Percentiles rank a stretch among this genome's conserved stretches.
phyloP scores from a whole-genome alignment of 1,140 invertebrate species.

The Drosophila rufa region DNA sequence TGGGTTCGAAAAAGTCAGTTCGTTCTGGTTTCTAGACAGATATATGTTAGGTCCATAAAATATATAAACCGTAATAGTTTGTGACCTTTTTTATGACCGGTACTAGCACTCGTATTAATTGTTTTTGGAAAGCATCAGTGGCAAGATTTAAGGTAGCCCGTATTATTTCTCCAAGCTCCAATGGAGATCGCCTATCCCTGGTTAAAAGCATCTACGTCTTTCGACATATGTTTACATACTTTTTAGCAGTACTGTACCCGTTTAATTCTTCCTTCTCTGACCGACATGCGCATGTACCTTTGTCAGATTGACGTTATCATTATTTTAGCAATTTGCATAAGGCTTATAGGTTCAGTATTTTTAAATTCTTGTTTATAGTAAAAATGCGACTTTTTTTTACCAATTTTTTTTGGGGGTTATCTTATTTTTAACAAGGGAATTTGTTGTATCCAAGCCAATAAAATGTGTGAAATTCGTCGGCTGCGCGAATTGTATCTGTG shows the following conservation, averaged over 20 bases:
- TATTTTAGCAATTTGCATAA: conserved; percentile 68
- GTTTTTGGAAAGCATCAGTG: too few relatives aligned
- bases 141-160: too few relatives aligned
- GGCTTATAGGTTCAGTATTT: conserved; percentile 53
- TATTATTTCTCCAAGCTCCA: background rate
- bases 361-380: conserved; percentile 66
- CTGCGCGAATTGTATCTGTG: conserved; percentile 27
- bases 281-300: conserved; percentile 12
- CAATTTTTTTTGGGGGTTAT: background rate
- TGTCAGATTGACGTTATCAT: conserved; percentile 62
- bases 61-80: background rate
- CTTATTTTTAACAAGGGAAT: conserved; percentile 36
- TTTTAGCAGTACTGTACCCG: conserved; percentile 53
- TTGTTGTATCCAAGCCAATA: conserved; percentile 31
- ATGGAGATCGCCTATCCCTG: conserved; percentile 3
- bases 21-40: too few relatives aligned
- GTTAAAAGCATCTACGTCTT: conserved; percentile 3
- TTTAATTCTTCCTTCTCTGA: conserved; percentile 27
- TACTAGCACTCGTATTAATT: too few relatives aligned
- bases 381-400: conserved; percentile 22
- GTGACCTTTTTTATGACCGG: background rate
- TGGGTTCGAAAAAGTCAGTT: background rate
- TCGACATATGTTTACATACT: conserved; percentile 35
- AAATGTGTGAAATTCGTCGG: conserved; percentile 60
- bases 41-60: background rate